phyloP scores from a whole-genome alignment of 2,113 vertebrate genomes.

The Nycticryphes semicollaris region DNA sequence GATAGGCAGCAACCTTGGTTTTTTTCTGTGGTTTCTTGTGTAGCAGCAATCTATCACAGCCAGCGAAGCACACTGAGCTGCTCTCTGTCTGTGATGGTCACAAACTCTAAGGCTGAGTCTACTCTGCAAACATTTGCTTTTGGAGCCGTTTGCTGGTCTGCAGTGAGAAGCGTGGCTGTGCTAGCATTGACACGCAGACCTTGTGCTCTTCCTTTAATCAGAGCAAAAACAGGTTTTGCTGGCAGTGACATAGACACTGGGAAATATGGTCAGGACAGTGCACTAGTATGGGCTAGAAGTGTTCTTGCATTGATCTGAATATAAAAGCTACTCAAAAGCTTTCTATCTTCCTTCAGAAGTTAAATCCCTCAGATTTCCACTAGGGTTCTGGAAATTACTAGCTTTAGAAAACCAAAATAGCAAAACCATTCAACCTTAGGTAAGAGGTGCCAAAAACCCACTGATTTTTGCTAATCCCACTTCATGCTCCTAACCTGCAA shows the following conservation, averaged over 20 bases:
- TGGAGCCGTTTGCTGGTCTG: neutral
- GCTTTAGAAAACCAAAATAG: neutral
- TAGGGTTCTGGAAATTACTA: neutral
- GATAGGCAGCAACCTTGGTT: neutral
- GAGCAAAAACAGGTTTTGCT: neutral
- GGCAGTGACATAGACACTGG: neutral
- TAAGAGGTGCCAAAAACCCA: neutral
- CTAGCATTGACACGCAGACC: neutral
- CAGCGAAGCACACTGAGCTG: neutral
- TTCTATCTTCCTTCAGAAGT: neutral
- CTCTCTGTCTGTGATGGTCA: neutral
- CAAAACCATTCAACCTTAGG: neutral
- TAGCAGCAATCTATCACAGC: neutral
- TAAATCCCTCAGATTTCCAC: neutral
- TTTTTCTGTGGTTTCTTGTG: neutral
- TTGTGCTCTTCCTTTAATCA: neutral
- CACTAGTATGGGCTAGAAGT: neutral
- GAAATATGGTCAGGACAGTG: fast-evolving
- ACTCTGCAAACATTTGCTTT: neutral
- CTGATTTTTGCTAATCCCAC: neutral
- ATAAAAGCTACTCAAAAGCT: neutral
- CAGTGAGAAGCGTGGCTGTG: neutral
- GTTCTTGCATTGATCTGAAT: neutral
- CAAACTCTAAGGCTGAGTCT: neutral
- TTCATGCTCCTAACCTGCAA: neutral